Evolutionary conservation across 2,113 vertebrate species (phyloP).

Genomic region (Glareola pratincola): DNA sequence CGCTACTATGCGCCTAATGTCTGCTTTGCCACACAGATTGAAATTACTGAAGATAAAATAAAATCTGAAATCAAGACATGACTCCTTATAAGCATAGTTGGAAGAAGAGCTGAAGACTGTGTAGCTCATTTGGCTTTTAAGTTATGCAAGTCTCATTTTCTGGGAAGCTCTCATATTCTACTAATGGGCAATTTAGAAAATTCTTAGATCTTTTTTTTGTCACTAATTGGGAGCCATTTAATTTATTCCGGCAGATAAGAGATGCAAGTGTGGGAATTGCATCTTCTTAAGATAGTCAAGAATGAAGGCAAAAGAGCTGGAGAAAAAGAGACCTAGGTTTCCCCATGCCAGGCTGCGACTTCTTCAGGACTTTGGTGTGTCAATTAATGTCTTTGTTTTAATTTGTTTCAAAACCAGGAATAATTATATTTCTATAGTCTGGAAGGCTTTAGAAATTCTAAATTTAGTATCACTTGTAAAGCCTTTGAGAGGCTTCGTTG

Average conservation of each 20-base stretch:
- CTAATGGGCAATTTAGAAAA: background rate
- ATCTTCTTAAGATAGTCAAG: background rate
- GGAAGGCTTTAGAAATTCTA: background rate
- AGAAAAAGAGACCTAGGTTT: background rate
- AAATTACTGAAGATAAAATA: background rate
- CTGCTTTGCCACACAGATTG: background rate
- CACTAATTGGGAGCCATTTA: background rate
- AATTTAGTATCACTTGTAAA: background rate
- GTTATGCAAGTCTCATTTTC: background rate
- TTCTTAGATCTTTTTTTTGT: background rate
- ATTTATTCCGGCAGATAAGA: slow-evolving; percentile 10
- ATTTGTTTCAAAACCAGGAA: background rate
- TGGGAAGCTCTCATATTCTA: background rate
- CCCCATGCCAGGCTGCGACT: background rate
- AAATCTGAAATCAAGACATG: background rate
- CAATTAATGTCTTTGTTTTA: background rate
- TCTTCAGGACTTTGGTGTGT: background rate
- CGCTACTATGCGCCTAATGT: background rate
- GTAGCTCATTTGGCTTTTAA: background rate
- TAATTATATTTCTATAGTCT: background rate
- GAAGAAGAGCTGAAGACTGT: background rate
- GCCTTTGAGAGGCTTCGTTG: background rate
- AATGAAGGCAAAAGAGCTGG: background rate
- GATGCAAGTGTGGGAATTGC: background rate
- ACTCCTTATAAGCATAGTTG: background rate